These are phyloP conservation scores for Rafetus swinhoei DNA, from an alignment of 2,113 vertebrate species.

Conservation along the genomic window DNA sequence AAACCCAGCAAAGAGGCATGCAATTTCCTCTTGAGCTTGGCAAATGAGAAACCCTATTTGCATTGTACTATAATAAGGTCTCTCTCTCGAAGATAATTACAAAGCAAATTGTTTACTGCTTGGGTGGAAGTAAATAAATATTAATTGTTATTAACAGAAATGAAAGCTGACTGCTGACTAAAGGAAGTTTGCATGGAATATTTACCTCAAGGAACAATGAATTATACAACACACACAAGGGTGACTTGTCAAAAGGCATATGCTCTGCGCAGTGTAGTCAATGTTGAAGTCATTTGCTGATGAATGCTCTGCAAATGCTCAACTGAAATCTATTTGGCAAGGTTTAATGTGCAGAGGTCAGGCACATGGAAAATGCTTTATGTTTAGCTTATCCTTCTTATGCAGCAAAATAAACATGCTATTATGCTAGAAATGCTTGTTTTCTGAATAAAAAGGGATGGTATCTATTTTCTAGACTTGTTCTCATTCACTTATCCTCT, in stretches of 20 bases:
- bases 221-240: background rate
- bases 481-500: accelerated
- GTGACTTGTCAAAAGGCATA: background rate
- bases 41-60: background rate
- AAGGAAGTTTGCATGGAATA: background rate
- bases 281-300: accelerated
- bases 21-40: background rate
- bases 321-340: accelerated
- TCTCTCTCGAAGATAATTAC: background rate
- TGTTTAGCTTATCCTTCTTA: accelerated
- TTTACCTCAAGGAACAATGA: background rate
- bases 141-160: background rate
- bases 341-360: accelerated
- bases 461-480: background rate
- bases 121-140: background rate
- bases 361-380: background rate
- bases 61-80: background rate
- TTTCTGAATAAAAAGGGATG: background rate
- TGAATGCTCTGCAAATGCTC: accelerated
- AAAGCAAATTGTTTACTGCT: background rate
- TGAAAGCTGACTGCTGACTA: background rate
- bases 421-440: background rate
- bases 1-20: background rate
- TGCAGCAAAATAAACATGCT: background rate
- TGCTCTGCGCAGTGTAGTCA: background rate